phyloP scores from a whole-genome alignment of 2,797 vertebrate species.

The Anabas testudineus region DNA sequence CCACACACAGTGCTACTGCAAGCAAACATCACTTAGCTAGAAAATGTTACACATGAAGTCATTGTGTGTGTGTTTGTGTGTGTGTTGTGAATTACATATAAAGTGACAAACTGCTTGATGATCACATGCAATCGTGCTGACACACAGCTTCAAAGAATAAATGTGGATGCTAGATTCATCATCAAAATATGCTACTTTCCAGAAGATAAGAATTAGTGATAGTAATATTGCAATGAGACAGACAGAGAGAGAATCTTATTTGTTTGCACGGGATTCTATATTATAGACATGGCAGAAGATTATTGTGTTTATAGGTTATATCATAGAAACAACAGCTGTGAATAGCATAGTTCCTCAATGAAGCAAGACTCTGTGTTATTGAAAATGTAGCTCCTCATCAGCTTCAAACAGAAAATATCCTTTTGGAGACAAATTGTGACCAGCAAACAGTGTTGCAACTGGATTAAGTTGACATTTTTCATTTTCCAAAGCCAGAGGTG shows the following conservation, averaged over 20 bases:
- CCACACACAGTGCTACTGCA: constrained; percentile 28
- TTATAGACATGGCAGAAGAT: constrained; percentile 18
- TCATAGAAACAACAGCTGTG: constrained; percentile 34
- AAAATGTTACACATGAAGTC: constrained; percentile 29
- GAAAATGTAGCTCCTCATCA: constrained; percentile 37
- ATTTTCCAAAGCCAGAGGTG: constrained; percentile 50
- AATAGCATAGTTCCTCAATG: constrained; percentile 15
- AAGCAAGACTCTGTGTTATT: constrained; percentile 26
- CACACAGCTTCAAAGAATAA: constrained; percentile 5
- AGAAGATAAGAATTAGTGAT: background rate
- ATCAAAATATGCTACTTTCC: constrained; percentile 4
- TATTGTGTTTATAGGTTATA: constrained; percentile 42
- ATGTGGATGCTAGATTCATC: background rate
- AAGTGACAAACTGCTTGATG: constrained; percentile 15
- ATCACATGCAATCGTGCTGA: constrained; percentile 18
- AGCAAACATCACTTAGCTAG: constrained; percentile 23
- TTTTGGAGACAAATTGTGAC: constrained; percentile 40
- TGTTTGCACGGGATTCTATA: constrained; percentile 4
- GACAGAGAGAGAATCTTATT: constrained; percentile 29
- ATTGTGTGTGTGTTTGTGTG: too few relatives aligned
- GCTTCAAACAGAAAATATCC: constrained; percentile 43
- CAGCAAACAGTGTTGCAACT: constrained; percentile 32
- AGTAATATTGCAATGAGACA: constrained; percentile 24
- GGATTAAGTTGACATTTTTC: constrained; percentile 47
- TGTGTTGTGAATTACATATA: constrained; percentile 11